Conservation (phyloP, 2,888 invertebrate genomes). For the Ennomos quercinarius region DNA sequence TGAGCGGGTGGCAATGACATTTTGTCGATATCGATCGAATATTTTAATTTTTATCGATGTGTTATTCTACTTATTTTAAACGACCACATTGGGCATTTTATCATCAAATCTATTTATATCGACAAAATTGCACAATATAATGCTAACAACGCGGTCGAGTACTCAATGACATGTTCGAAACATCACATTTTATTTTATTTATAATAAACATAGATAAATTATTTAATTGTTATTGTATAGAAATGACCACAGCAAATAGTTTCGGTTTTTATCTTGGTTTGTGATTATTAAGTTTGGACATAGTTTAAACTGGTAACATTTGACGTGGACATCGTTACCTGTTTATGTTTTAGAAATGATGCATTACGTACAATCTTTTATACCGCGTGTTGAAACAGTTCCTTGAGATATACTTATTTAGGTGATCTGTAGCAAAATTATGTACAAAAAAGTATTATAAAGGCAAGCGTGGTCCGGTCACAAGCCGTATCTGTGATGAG, state of each 20-base stretch:
- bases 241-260: neutral
- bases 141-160: too few relatives aligned
- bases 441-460: slow-evolving; percentile 30
- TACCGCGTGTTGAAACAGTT: too few relatives aligned
- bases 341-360: neutral
- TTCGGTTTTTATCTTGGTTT: neutral
- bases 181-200: too few relatives aligned
- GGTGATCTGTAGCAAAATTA: neutral
- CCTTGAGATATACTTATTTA: too few relatives aligned
- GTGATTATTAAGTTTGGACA: neutral
- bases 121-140: too few relatives aligned
- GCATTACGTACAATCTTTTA: too few relatives aligned
- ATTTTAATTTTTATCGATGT: neutral
- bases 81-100: too few relatives aligned
- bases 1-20: slow-evolving; percentile 8
- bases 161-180: too few relatives aligned
- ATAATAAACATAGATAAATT: too few relatives aligned
- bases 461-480: slow-evolving; percentile 46
- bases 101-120: too few relatives aligned
- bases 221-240: too few relatives aligned
- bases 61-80: too few relatives aligned
- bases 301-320: neutral
- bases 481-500: slow-evolving; percentile 73
- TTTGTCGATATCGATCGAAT: neutral
- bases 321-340: slow-evolving; percentile 3